Evolutionary conservation across 2,113 vertebrate species (phyloP).

Genomic region (Colinus virginianus): DNA sequence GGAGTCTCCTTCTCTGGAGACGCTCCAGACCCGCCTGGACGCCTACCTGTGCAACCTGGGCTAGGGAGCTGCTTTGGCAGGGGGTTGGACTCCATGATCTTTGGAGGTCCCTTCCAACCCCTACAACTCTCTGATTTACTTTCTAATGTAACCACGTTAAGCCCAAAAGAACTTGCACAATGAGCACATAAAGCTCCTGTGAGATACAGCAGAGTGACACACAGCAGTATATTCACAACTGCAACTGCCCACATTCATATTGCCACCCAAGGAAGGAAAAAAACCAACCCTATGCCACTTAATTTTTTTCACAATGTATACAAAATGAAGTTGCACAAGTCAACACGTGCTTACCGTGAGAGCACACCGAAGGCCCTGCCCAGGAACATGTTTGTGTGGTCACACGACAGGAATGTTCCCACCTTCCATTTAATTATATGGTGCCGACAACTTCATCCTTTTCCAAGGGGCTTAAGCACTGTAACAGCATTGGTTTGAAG

Average conservation of each 20-base stretch:
- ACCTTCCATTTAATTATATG: not conserved
- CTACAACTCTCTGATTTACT: not conserved
- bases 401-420: not conserved
- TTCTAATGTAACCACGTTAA: not conserved
- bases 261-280: not conserved
- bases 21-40: no score
- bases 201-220: not conserved
- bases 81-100: no score
- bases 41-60: no score
- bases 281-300: not conserved
- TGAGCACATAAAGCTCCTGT: accelerated
- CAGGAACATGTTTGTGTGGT: not conserved
- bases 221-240: not conserved
- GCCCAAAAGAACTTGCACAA: not conserved
- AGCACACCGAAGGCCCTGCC: not conserved
- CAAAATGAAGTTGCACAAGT: no score
- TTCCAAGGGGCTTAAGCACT: no score
- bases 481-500: not conserved
- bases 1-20: no score
- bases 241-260: not conserved
- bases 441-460: not conserved
- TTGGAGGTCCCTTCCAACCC: no score
- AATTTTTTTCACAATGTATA: not conserved
- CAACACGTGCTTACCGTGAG: not conserved
- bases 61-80: no score